Conservation (phyloP, 2,888 invertebrate species). For the Lasius platythorax region DNA sequence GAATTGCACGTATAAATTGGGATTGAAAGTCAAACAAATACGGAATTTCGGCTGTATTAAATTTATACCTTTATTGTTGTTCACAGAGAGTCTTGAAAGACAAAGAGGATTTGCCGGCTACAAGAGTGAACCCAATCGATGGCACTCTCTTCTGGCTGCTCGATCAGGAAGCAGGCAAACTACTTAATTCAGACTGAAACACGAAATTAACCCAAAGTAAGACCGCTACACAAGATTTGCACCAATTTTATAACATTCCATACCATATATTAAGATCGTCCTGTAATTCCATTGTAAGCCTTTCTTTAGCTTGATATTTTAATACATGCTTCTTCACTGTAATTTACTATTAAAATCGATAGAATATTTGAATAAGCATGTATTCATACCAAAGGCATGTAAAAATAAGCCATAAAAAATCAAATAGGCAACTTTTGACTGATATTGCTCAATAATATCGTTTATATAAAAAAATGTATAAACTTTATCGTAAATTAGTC, state of each 20-base stretch:
- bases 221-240: constrained; percentile 20
- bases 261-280: constrained; percentile 54
- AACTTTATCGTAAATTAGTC: constrained; percentile 3
- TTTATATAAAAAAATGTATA: constrained; percentile 28
- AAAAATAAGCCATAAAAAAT: constrained; percentile 16
- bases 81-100: constrained; percentile 93
- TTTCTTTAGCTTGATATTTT: constrained; percentile 30
- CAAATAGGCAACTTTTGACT: constrained; percentile 27
- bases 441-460: constrained; percentile 37
- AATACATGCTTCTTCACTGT: background rate
- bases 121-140: constrained; percentile 90
- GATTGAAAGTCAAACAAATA: background rate
- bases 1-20: background rate
- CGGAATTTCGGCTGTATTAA: constrained; percentile 41
- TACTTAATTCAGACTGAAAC: constrained; percentile 62
- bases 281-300: constrained; percentile 11
- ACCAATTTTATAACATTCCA: constrained; percentile 71
- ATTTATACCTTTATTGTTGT: constrained; percentile 26
- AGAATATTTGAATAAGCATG: constrained; percentile 18
- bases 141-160: constrained; percentile 90
- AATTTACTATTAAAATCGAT: constrained; percentile 21
- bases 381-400: constrained; percentile 14
- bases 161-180: constrained; percentile 80
- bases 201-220: constrained; percentile 8
- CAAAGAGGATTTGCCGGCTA: constrained; percentile 92